Evolutionary conservation across 2,113 vertebrate species (phyloP), one percentile per base, ranked within the genome.

Genomic region (Narcine bancroftii): DNA sequence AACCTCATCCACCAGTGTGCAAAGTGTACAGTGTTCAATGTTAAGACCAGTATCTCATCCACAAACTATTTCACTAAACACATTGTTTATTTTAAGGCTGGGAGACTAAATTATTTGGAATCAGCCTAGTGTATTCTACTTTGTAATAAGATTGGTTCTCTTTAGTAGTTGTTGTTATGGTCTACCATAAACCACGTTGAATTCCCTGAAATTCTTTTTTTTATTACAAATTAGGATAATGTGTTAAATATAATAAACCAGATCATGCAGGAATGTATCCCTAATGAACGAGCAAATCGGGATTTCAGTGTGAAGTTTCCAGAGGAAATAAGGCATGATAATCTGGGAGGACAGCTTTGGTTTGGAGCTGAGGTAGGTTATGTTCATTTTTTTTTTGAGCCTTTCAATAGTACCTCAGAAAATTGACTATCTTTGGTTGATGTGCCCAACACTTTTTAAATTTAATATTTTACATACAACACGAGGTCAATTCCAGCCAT

Each of bases 221-320:
- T 21, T 92, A 94, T n/a, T 56, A 85, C n/a, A n/a, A 85, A 85
- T 60, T 95, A 99, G 98, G 98, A 99, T 96, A 98, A 97, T 76
- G 98, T 99, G 94, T 93, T 99, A 92, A 98, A 97, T 95, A 97
- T 99, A 93, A 98, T 99, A 93, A 98, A 97, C 95, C 97, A 98
- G 95, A 99, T 99, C 93, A 99, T 99, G 98, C 98, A 99, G 93
- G 97, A 97, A 94, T 99, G 98, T 96, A 99, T 99, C 94, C 97
- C 98, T 19, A 96, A 96, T 6, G 97, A 99, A 93, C 96, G 98
- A 21, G 98, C 98, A 93, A 98, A 99, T 93, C 94, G 98, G 93
- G 98, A 99, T 95, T 99, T 99, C 77, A 97, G 97, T 77, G 98
- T 98, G 29, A 99, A 99, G 95, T 99, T 99, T 95, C 98, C 98